Conservation (phyloP, 2,888 invertebrate genomes). For the Anthrax anthrax region DNA sequence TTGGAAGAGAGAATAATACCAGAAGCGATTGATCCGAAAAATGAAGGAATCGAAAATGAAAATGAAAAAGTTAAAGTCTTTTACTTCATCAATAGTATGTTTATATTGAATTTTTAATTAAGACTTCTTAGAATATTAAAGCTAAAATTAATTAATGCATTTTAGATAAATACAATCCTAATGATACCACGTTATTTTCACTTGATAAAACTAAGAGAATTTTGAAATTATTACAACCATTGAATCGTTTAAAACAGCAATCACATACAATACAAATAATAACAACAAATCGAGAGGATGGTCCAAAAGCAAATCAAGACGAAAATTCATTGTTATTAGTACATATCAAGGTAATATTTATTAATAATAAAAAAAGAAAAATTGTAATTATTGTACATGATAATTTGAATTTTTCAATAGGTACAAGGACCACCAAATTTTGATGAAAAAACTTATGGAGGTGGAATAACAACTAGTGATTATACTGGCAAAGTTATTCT, state of each 20-base stretch:
- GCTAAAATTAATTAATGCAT: too few species aligned
- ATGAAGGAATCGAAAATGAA: conserved; percentile 30
- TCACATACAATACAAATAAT: conserved; percentile 36
- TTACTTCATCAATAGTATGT: conserved; percentile 37
- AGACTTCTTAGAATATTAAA: conserved; percentile 2
- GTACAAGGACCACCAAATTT: conserved; percentile 35
- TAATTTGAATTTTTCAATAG: neutral
- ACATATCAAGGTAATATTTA: conserved; percentile 36
- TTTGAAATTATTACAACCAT: conserved; percentile 26
- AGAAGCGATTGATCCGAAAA: conserved; percentile 36
- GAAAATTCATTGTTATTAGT: conserved; percentile 30
- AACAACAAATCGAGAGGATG: conserved; percentile 35
- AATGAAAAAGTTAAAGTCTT: conserved; percentile 32
- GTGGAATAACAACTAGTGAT: conserved; percentile 38
- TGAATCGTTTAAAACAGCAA: conserved; percentile 36
- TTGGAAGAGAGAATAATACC: conserved; percentile 28
- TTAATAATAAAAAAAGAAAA: conserved; percentile 6
- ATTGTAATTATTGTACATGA: too few species aligned
- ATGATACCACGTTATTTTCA: conserved; percentile 15
- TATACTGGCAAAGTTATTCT: conserved; percentile 36
- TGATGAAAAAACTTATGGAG: conserved; percentile 34
- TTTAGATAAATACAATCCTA: conserved; percentile 7
- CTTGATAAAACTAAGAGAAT: conserved; percentile 30
- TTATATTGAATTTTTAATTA: neutral
- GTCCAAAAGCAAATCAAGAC: conserved; percentile 20